phyloP scores from a whole-genome alignment of 2,113 vertebrate species.

The Grantiella picta region DNA sequence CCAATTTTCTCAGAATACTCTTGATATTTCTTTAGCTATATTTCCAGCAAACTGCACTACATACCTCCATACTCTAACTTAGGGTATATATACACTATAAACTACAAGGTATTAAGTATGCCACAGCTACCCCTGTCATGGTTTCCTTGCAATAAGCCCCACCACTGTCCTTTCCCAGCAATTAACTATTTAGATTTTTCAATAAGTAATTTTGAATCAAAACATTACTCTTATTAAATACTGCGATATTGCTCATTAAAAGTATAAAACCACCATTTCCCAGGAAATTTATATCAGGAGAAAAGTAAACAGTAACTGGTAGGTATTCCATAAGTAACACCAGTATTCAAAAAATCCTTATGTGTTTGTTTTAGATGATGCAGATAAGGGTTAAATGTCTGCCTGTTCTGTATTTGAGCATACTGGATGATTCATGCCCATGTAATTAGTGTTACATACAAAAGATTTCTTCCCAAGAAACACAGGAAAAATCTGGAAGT shows the following conservation, averaged over 20 bases:
- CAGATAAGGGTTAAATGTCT: neutral
- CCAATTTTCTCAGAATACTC: neutral
- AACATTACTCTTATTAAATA: neutral
- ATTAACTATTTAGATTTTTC: neutral
- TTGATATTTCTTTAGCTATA: neutral
- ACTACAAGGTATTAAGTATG: neutral
- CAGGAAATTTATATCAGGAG: neutral
- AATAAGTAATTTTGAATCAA: neutral
- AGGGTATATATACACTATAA: neutral
- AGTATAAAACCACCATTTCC: neutral
- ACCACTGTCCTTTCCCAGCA: neutral
- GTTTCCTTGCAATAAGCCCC: neutral
- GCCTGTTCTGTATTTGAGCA: neutral
- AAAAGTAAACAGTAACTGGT: neutral
- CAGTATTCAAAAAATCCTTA: neutral
- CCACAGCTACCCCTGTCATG: fast-evolving
- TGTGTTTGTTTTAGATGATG: neutral
- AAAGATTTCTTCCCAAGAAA: neutral
- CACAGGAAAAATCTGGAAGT: neutral
- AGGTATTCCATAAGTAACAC: neutral
- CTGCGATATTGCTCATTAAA: neutral
- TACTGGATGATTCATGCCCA: neutral
- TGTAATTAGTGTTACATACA: neutral
- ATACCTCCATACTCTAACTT: neutral
- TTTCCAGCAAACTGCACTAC: neutral